A percentile compares a stretch with the other conserved stretches of the same genome.
Evolutionary conservation across 2,888 invertebrate species (phyloP).

Genomic region (Apeira syringaria): DNA sequence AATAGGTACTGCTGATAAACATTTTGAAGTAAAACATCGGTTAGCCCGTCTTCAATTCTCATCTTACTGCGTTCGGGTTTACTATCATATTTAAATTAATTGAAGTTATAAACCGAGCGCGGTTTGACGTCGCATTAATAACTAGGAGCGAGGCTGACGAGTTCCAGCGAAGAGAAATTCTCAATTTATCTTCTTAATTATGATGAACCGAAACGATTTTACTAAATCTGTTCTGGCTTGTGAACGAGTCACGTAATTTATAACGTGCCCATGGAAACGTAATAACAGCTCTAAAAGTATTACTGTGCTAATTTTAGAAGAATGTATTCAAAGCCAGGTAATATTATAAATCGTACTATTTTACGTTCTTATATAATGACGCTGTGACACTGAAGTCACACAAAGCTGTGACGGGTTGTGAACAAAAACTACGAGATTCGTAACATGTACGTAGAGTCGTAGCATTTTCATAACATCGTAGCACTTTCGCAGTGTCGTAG

Average conservation of each 20-base stretch:
- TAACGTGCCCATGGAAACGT: neutral
- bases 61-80: neutral
- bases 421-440: too few relatives aligned
- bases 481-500: too few relatives aligned
- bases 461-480: too few relatives aligned
- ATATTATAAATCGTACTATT: too few relatives aligned
- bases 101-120: neutral
- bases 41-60: neutral
- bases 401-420: too few relatives aligned
- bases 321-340: too few relatives aligned
- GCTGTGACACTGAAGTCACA: too few relatives aligned
- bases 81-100: neutral
- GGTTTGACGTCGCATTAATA: neutral
- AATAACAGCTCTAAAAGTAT: neutral
- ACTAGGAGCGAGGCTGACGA: neutral
- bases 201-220: conserved; percentile 4
- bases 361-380: too few relatives aligned
- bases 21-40: too few relatives aligned
- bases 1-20: too few relatives aligned
- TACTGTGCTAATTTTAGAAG: too few relatives aligned
- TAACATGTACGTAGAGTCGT: too few relatives aligned
- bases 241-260: neutral
- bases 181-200: conserved; percentile 6
- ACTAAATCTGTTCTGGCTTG: neutral
- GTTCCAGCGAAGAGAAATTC: neutral